Conservation (phyloP, 2,113 vertebrate species). For the Tapirus terrestris region DNA sequence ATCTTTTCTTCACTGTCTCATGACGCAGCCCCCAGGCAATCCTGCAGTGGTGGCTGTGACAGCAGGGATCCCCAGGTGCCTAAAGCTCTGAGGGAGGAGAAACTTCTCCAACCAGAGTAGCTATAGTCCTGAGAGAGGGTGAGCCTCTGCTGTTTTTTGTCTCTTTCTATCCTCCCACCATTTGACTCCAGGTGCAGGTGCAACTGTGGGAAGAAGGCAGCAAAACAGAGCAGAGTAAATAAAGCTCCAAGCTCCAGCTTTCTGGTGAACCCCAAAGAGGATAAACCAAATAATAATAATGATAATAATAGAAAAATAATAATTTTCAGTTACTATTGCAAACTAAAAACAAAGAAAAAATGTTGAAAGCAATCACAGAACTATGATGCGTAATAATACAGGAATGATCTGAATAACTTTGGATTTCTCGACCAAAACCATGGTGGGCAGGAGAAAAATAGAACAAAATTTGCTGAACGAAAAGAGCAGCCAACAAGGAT, state of each 20-base stretch:
- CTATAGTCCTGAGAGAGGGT: background rate
- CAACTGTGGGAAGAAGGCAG: background rate
- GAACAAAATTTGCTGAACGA: background rate
- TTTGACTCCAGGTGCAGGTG: background rate
- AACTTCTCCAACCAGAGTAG: background rate
- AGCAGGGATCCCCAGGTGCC: background rate
- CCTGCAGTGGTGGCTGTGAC: background rate
- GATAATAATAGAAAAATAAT: background rate
- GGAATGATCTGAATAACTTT: background rate
- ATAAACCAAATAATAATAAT: background rate
- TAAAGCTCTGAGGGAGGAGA: background rate
- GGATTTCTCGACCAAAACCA: background rate
- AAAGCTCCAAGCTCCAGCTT: background rate
- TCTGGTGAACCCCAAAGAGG: background rate
- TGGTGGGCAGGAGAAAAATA: background rate
- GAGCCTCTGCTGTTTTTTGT: background rate
- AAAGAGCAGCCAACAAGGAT: background rate
- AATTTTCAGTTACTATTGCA: background rate
- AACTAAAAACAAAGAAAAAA: background rate
- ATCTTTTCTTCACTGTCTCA: background rate
- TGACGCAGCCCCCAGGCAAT: background rate
- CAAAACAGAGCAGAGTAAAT: background rate
- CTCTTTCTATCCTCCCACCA: background rate
- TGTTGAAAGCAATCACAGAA: conserved; percentile 40
- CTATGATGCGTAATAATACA: background rate